Evolutionary conservation across 2,888 invertebrate genomes (phyloP), one percentile per base, ranked within the genome.

Genomic region (Adelognathus sp.): DNA sequence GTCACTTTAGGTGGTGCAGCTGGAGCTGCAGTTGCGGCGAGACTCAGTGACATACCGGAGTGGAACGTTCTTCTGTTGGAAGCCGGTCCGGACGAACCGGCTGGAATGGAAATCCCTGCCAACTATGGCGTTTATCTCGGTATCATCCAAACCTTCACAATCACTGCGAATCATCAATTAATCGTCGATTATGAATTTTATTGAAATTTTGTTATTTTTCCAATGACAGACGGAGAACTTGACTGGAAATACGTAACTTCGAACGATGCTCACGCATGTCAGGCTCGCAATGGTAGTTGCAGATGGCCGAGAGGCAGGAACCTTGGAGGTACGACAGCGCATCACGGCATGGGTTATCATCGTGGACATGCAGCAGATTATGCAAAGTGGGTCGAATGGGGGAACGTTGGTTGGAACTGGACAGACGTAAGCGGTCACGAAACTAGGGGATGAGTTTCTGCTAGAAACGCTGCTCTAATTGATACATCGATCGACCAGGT

Each of bases 281-380:
- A 94, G 6, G 90, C 90, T 0, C 86, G 86, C 2, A 93, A 92
- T 0, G 92, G 92, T 3, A 90, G 92, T 0, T 95, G 95, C 84
- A 90, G 86, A 4, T 96, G 95, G 95, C 94, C 95, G 0, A 92
- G 96, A 66, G 96, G 94, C 0, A 96, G 95, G 89, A 95, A 94
- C 85, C 86, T 93, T 86, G 97, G 96, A 7, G 97, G 96, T 0
- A 94, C 94, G 83, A 93, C 94, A 50, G 94, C 94, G 0, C 93
- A 95, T 58, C 96, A 97, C 86, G 96, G 96, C 3, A 97, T 97
- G 97, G 96, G 95, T 93, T 97, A 97, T 90, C 95, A 96, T 91
- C 93, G 97, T 18, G 97, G 97, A 0, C 94, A 95, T 84, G 93
- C 94, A 0, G 93, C 92, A 0, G 96, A 97, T 91, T 97, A 95